Base-by-base conservation (phyloP, 2,113 vertebrate species). In the Austrofundulus limnaeus region DNA sequence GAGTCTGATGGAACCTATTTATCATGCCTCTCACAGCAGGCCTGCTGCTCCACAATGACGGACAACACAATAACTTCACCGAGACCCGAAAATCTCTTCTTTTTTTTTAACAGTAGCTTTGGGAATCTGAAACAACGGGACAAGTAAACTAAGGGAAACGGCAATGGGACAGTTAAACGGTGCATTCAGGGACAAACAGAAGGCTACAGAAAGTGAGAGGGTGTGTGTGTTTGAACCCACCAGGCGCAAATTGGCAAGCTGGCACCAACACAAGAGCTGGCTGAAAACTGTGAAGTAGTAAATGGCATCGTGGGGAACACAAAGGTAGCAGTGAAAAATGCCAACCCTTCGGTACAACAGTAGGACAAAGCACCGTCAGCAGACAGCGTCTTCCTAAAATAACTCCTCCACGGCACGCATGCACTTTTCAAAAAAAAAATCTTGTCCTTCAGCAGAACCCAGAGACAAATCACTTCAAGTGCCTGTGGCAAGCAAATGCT, bases 361-460 rank as follows among this genome's bases (percentile, higher is more conserved):
- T 15, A 64, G 78, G 78, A 84, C 75, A 80, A 85, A 75, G 81
- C 81, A 42, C 61, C 19, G 83, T 85, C 85, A 86, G 80, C 85
- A 86, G 34, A 54, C 54, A 57, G 63, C 62, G 24, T 56, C 19
- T 14, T 67, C 69, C 68, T 56, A 19, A 72, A 83, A 81, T 77
- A 81, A 58, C 55, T 17, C 58, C 55, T 15, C 77, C 79, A 78
- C 51, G 80, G 66, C 68, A 77, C 5, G 41, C 39, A 41, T 16
- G 11, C 20, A 23, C 17, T 74, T 78, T 61, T 37, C 21, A 28
- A 17, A 73, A 47, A 42, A 28, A 17, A 73, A 47, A 42, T 41
- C 15, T 11, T 16, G 54, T 41, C 20, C 43, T 12, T 43, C 34
- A 8, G 47, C 7, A 48, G 21, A 50, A 64, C n/a, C 41, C 42